Conservation (phyloP, 30 jellyfish, hydroid and myxozoan species). For the Turritopsis dohrnii region DNA sequence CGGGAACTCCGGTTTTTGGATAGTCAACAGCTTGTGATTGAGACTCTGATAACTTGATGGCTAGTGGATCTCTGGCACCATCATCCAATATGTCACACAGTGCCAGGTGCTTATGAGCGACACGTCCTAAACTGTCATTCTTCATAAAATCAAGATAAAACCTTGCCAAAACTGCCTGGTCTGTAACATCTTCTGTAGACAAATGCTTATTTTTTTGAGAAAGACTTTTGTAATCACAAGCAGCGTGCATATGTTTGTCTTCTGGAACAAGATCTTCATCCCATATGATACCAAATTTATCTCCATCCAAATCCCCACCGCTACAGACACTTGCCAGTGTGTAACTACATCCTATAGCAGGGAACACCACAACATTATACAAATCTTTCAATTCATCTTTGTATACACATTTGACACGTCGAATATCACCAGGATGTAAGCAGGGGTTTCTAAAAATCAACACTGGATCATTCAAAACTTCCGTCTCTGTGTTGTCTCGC, state of each 20-base stretch:
- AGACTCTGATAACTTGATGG: conserved; percentile 55
- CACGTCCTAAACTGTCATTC: conserved; percentile 64
- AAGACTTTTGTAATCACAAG: conserved; percentile 40
- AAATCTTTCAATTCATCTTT: conserved; percentile 18
- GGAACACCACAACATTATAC: conserved; percentile 57
- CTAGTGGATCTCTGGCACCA: conserved; percentile 75
- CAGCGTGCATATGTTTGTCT: not conserved
- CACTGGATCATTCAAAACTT: conserved; percentile 37
- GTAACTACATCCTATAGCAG: conserved; percentile 26
- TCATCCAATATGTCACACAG: conserved; percentile 45
- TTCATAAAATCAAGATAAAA: conserved; percentile 34
- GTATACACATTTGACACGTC: conserved; percentile 61
- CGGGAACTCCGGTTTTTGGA: conserved; percentile 77
- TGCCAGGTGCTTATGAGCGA: conserved; percentile 66
- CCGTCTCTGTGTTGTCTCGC: conserved; percentile 8
- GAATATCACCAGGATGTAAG: conserved; percentile 80
- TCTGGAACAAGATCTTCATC: conserved; percentile 59
- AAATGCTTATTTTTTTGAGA: conserved; percentile 26
- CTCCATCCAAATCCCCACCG: conserved; percentile 96
- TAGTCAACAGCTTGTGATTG: conserved; percentile 81
- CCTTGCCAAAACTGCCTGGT: conserved; percentile 34
- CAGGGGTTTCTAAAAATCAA: conserved; percentile 71
- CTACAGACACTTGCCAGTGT: conserved; percentile 64
- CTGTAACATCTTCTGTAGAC: conserved; percentile 14
- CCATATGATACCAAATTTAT: conserved; percentile 72